phyloP scores from a whole-genome alignment of 2,797 vertebrate species.

The Prionace glauca region DNA sequence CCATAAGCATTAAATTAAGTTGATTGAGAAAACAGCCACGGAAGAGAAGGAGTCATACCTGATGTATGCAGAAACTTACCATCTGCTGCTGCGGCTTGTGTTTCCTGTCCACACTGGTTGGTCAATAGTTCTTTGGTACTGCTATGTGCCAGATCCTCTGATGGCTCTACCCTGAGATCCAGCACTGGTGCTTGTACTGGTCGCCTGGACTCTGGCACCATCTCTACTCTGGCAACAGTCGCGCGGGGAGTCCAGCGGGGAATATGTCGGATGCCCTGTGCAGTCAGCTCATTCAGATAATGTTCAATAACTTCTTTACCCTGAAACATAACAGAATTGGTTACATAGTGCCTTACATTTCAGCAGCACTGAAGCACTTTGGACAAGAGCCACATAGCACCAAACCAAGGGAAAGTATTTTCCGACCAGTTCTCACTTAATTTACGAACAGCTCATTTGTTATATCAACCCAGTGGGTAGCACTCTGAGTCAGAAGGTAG shows the following conservation, averaged over 20 bases:
- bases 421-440: not conserved
- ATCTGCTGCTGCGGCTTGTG: constrained; percentile 46
- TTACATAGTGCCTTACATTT: not conserved
- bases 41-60: not conserved
- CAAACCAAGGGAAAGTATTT: not conserved
- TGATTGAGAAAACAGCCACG: not conserved
- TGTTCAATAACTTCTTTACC: constrained; percentile 74
- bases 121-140: constrained; percentile 39
- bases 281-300: constrained; percentile 66
- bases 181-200: not conserved
- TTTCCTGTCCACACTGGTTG: not conserved
- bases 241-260: constrained; percentile 59
- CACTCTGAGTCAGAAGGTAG: not conserved
- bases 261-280: constrained; percentile 62
- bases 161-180: rapidly evolving
- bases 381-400: not conserved
- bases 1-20: not conserved
- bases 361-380: not conserved
- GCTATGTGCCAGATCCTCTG: constrained; percentile 39
- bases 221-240: not conserved
- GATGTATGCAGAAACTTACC: constrained; percentile 51
- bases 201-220: not conserved
- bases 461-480: not conserved
- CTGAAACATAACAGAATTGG: constrained; percentile 48
- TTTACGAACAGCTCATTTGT: not conserved